These are phyloP conservation scores for Calycopis cecrops DNA, from an alignment of 1,140 invertebrate genomes.

Conservation along the genomic window DNA sequence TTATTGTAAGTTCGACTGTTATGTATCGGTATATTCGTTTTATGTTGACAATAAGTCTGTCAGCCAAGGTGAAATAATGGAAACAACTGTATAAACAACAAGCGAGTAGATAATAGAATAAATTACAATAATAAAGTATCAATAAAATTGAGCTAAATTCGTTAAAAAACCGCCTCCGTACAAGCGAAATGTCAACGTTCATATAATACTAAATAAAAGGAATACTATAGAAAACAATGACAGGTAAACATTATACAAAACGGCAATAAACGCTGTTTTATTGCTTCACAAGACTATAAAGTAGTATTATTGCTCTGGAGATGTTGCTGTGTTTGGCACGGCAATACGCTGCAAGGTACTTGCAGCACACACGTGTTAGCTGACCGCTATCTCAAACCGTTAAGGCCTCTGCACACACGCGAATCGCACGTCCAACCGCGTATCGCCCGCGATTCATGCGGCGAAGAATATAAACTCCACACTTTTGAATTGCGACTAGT, in stretches of 20 bases:
- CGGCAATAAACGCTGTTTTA: constrained; percentile 6
- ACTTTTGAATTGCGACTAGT: too few relatives aligned
- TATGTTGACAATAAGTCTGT: constrained; percentile 1
- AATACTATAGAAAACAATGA: constrained; percentile 11
- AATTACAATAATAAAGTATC: constrained; percentile 60
- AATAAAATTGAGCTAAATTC: constrained; percentile 72
- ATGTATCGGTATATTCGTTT: too few relatives aligned
- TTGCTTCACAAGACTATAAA: constrained; percentile 9
- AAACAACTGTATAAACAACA: constrained; percentile 51
- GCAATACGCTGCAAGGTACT: not conserved
- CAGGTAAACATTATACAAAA: constrained; percentile 9
- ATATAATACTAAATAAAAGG: constrained; percentile 12
- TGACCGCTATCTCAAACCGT: not conserved
- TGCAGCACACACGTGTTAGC: constrained; percentile 1
- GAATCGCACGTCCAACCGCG: too few relatives aligned
- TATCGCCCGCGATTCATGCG: too few relatives aligned
- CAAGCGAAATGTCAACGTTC: constrained; percentile 6
- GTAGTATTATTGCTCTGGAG: constrained; percentile 10
- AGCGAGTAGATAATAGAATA: constrained; percentile 59
- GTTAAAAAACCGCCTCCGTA: constrained; percentile 36
- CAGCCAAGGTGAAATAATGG: constrained; percentile 32
- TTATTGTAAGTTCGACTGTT: too few relatives aligned
- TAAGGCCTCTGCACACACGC: too few relatives aligned
- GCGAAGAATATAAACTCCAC: too few relatives aligned
- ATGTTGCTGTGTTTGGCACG: constrained; percentile 10